phyloP scores from a whole-genome alignment of 2,888 invertebrate genomes.

The Polymixis lichenea region DNA sequence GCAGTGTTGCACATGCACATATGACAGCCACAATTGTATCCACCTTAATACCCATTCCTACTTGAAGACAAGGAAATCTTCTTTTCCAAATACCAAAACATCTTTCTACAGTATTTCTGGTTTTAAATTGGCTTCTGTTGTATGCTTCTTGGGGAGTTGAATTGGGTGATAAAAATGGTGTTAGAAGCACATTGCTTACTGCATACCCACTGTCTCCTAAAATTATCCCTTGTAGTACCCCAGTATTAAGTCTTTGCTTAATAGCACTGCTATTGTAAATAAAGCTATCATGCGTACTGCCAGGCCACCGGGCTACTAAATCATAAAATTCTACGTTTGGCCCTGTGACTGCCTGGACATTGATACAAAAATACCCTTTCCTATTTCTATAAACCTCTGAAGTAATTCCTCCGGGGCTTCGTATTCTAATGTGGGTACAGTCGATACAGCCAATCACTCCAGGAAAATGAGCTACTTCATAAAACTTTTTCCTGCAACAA shows the following conservation, averaged over 20 bases:
- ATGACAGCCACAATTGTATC: constrained; percentile 25
- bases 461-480: constrained; percentile 50
- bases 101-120: constrained; percentile 14
- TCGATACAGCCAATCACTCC: constrained; percentile 58
- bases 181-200: constrained; percentile 44
- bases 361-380: constrained; percentile 62
- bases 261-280: constrained; percentile 43
- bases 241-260: constrained; percentile 35
- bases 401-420: constrained; percentile 56
- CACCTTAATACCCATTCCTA: constrained; percentile 20
- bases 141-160: constrained; percentile 34
- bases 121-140: too few relatives aligned
- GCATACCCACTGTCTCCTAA: constrained; percentile 54
- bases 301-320: constrained; percentile 64
- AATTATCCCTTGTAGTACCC: constrained; percentile 22
- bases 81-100: constrained; percentile 56
- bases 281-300: constrained; percentile 56
- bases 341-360: constrained; percentile 63
- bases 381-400: constrained; percentile 61
- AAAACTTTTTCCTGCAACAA: constrained; percentile 42
- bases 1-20: constrained; percentile 37
- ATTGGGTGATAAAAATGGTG: constrained; percentile 32
- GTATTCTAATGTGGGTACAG: constrained; percentile 65
- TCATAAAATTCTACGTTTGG: constrained; percentile 64
- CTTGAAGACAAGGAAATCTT: constrained; percentile 38